Evolutionary conservation across 2,113 vertebrate species (phyloP).

Genomic region (Crotalus viridis): DNA sequence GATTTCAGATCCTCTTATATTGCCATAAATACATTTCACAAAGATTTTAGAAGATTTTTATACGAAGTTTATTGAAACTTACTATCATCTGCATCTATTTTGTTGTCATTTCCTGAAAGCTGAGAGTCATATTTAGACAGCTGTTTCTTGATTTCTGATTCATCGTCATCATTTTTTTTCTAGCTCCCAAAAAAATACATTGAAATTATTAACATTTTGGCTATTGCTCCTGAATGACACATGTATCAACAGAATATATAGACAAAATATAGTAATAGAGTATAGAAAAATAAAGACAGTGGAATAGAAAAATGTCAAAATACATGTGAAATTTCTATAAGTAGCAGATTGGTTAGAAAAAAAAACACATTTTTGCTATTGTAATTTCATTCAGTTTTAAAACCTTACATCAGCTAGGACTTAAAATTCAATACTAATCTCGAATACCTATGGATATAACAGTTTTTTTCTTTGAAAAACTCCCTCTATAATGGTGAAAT

Average conservation of each 20-base stretch:
- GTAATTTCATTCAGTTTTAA: background rate
- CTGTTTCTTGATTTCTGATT: constrained; percentile 81
- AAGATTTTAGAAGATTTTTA: background rate
- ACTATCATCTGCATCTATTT: constrained; percentile 83
- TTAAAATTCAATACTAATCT: background rate
- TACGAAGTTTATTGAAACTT: constrained; percentile 55
- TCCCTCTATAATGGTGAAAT: background rate
- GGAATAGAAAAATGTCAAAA: background rate
- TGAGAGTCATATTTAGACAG: constrained; percentile 67
- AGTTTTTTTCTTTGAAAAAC: background rate
- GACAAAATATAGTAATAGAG: background rate
- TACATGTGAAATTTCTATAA: background rate
- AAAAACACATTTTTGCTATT: background rate
- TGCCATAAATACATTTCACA: background rate
- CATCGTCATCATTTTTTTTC: constrained; percentile 86
- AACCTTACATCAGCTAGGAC: background rate
- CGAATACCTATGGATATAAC: background rate
- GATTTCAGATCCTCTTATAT: background rate
- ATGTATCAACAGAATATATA: background rate
- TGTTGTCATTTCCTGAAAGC: constrained; percentile 80
- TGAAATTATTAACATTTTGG: background rate
- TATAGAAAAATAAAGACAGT: background rate
- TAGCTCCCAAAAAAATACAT: constrained; percentile 69
- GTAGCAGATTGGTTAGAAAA: background rate
- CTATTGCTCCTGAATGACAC: background rate